These are phyloP conservation scores for Synergus japonicus DNA, from an alignment of 2,888 invertebrate genomes.

Conservation along the genomic window DNA sequence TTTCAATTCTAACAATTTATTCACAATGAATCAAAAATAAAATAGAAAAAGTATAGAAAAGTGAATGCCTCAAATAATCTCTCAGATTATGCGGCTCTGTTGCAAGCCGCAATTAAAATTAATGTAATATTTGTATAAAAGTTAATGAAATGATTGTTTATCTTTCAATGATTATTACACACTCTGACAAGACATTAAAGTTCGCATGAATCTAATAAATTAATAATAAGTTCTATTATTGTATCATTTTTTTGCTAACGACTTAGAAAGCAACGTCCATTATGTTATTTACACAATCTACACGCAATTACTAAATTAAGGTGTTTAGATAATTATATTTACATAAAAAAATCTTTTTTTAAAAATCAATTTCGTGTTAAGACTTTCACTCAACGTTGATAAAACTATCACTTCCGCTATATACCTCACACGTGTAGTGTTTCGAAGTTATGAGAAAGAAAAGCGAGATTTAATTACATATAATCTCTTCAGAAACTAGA, in stretches of 20 bases:
- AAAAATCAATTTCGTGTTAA: neutral
- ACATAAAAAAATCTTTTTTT: neutral
- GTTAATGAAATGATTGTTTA: neutral
- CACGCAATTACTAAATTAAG: neutral
- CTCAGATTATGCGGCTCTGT: neutral
- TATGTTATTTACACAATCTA: neutral
- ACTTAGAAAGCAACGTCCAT: neutral
- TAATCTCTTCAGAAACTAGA: conserved; percentile 36
- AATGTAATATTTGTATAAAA: conserved; percentile 9
- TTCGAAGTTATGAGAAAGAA: conserved; percentile 21
- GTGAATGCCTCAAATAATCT: neutral
- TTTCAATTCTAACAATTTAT: neutral
- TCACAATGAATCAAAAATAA: neutral
- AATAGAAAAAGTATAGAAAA: neutral
- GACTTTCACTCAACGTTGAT: conserved; percentile 26
- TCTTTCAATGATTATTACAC: neutral
- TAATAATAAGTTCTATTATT: too few relatives aligned
- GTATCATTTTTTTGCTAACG: too few relatives aligned
- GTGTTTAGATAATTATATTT: neutral
- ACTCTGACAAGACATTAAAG: neutral
- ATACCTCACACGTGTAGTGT: conserved; percentile 3
- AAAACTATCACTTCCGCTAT: conserved; percentile 21
- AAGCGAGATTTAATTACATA: conserved; percentile 33
- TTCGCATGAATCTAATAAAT: too few relatives aligned
- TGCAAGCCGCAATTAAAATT: conserved; percentile 9